phyloP scores from a whole-genome alignment of 2,888 invertebrate genomes.

The Helicoverpa assulta region DNA sequence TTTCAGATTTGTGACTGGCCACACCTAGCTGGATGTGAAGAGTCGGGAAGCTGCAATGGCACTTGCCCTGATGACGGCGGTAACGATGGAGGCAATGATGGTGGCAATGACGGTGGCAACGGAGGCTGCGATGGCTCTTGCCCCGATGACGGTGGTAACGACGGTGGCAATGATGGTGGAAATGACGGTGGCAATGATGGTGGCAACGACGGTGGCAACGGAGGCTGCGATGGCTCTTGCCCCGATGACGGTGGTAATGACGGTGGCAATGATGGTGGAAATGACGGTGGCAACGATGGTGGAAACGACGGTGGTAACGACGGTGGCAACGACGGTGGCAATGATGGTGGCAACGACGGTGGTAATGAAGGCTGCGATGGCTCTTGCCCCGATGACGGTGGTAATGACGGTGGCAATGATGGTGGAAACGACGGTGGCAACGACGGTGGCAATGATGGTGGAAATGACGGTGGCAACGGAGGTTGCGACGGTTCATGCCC shows the following conservation, averaged over 20 bases:
- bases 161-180: not conserved
- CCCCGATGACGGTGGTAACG: conserved; percentile 1
- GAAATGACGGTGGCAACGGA: not conserved
- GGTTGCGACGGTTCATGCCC: not conserved
- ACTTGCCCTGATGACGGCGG: conserved; percentile 5
- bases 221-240: not conserved
- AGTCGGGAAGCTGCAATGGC: conserved; percentile 14
- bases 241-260: not conserved
- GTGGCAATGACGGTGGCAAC: not conserved
- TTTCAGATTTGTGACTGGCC: conserved; percentile 65
- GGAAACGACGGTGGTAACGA: not conserved
- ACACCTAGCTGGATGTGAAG: conserved; percentile 55
- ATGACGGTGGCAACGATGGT: not conserved
- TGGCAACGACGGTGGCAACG: not conserved
- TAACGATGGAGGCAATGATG: not conserved
- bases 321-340: not conserved
- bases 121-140: not conserved
- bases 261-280: not conserved
- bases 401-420: not conserved
- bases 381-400: not conserved
- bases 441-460: conserved; percentile 3
- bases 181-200: conserved; percentile 1
- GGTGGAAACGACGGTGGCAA: not conserved
- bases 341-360: not conserved
- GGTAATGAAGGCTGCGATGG: conserved; percentile 19